Percentiles rank a stretch among this genome's conserved stretches.
These are phyloP conservation scores for Drosophila truncata DNA, from an alignment of 1,140 invertebrate genomes.

Conservation along the genomic window DNA sequence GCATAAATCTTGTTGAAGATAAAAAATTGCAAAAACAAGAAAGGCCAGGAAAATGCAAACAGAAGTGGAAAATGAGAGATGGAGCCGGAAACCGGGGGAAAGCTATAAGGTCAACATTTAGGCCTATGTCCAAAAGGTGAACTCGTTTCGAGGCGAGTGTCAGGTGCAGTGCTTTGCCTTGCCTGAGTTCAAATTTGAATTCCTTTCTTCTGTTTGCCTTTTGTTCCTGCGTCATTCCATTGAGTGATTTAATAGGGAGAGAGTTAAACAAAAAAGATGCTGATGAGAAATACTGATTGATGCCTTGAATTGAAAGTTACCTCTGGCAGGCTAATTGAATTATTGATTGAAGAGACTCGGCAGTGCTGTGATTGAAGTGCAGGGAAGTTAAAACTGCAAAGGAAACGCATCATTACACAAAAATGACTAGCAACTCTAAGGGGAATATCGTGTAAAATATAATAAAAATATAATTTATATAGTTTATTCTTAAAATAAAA, in stretches of 20 bases:
- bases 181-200: slow-evolving; percentile 33
- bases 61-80: slow-evolving; percentile 21
- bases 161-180: slow-evolving; percentile 35
- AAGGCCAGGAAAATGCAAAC: slow-evolving; percentile 23
- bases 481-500: too few species aligned
- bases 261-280: neutral
- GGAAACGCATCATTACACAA: neutral
- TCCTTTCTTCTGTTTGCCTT: slow-evolving; percentile 26
- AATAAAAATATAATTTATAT: neutral
- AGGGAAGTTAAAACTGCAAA: neutral
- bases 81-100: slow-evolving; percentile 10
- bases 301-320: slow-evolving; percentile 17
- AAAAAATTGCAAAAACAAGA: slow-evolving; percentile 65
- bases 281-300: slow-evolving; percentile 38
- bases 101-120: slow-evolving; percentile 53
- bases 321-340: slow-evolving; percentile 34
- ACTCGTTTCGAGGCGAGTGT: slow-evolving; percentile 40
- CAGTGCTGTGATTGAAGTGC: neutral
- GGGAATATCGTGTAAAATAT: neutral
- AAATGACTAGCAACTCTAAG: too few species aligned
- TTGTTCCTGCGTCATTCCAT: slow-evolving; percentile 17
- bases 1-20: slow-evolving; percentile 79
- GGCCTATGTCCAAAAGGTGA: slow-evolving; percentile 46
- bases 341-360: slow-evolving; percentile 12
- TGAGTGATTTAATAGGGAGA: slow-evolving; percentile 45